Evolutionary conservation across 2,888 invertebrate genomes (phyloP).

Genomic region (Aplocera efformata): DNA sequence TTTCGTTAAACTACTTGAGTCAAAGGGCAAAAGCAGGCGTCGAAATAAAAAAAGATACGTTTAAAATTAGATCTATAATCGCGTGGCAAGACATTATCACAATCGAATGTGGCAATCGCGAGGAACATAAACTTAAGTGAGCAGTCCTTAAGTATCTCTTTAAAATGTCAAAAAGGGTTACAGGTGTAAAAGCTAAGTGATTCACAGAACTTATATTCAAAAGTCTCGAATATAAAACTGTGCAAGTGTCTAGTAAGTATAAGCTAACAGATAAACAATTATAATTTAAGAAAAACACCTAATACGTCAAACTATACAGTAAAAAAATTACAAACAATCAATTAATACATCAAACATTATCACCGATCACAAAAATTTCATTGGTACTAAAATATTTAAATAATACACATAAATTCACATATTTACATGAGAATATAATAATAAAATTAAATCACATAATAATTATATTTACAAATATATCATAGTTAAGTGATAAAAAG

Average conservation of each 20-base stretch:
- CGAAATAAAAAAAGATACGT: constrained; percentile 43
- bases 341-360: constrained; percentile 60
- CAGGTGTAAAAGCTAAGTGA: constrained; percentile 32
- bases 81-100: constrained; percentile 77
- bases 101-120: constrained; percentile 54
- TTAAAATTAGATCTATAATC: constrained; percentile 38
- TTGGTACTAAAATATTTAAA: constrained; percentile 56
- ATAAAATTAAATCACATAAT: constrained; percentile 68
- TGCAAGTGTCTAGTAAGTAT: constrained; percentile 40
- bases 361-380: constrained; percentile 61
- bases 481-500: constrained; percentile 26
- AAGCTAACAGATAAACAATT: constrained; percentile 51
- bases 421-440: constrained; percentile 62
- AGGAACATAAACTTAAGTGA: constrained; percentile 48
- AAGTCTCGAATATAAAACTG: constrained; percentile 41
- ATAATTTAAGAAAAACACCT: constrained; percentile 52
- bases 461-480: constrained; percentile 65
- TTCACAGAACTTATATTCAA: constrained; percentile 44
- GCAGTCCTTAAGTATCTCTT: constrained; percentile 38
- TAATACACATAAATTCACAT: constrained; percentile 68
- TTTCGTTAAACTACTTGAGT: constrained; percentile 55
- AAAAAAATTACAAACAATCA: constrained; percentile 66
- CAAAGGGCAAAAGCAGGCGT: constrained; percentile 51
- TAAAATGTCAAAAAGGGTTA: constrained; percentile 33
- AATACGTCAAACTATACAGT: constrained; percentile 67